Base-by-base conservation (phyloP, 1,140 invertebrate species). In the Zelostemma sp. region DNA sequence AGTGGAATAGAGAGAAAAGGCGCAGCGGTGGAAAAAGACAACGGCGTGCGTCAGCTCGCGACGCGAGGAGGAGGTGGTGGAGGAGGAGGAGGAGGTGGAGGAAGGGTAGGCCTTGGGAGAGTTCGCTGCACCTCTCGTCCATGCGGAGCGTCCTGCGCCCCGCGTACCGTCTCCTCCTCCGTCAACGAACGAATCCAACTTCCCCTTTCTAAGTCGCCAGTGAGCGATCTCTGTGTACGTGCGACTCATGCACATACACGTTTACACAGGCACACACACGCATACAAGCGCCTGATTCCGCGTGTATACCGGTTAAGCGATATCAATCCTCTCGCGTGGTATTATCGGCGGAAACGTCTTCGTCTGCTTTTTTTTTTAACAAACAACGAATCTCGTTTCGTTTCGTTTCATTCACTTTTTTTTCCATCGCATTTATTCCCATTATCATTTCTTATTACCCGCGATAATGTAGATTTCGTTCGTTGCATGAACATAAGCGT, bases 91-190 rank as follows among this genome's bases (percentile, higher is more conserved):
- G 38, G 8, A 55, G 28, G 48, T 33, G 58, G 56, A 51, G 62
- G 50, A 55, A 25, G 46, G 15, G 58, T 66, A 67, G 67, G 59
- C 83, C 83, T 85, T 84, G 81, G 77, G 80, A 85, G 83, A 85
- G 83, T 85, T 85, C 83, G 83, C 80, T 85, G 83, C 83, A 84
- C 83, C 82, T 81, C 82, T 64, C 77, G 78, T 79, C 76, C 80
- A 73, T 79, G 76, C 78, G 57, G 69, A n/a, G 53, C 73, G 72
- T 74, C 79, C 69, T 69, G 47, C 66, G 19, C 61, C 59, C 62
- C 65, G 48, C 62, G 56, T 55, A 58, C 46, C 58, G 19, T 47
- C 21, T 45, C 51, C 49, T 59, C 58, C 60, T 14, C 51, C 53
- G 35, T 54, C 60, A 50, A 47, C 56, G 53, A 55, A 25, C 3